A percentile compares a stretch with the other conserved stretches of the same genome.
phyloP scores from a whole-genome alignment of 2,113 vertebrate species.

The Pseudopodoces humilis region DNA sequence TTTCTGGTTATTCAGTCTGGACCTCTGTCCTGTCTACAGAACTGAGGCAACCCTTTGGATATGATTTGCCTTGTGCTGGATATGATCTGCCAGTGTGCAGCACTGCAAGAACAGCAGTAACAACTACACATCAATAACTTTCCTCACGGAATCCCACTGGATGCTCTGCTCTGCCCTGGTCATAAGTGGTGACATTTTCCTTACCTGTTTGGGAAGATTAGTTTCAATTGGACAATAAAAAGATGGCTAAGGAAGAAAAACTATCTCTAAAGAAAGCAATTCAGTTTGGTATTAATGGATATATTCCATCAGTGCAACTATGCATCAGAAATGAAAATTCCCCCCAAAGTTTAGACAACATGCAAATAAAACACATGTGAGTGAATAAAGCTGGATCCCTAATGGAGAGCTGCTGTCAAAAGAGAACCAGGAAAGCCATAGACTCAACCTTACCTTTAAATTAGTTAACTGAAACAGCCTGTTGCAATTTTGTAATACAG shows the following conservation, averaged over 20 bases:
- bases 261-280: neutral
- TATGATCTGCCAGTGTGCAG: too few relatives aligned
- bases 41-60: neutral
- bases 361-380: conserved; percentile 51
- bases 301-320: neutral
- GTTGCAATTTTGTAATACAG: neutral
- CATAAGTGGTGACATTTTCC: neutral
- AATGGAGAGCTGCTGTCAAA: neutral
- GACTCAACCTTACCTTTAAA: neutral
- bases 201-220: conserved; percentile 7
- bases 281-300: neutral
- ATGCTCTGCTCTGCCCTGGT: neutral
- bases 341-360: neutral
- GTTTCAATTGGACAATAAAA: neutral
- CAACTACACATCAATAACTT: neutral
- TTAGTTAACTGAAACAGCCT: neutral
- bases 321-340: conserved; percentile 25
- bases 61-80: neutral
- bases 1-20: neutral
- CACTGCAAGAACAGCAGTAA: neutral
- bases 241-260: conserved; percentile 39
- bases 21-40: neutral
- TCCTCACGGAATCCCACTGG: neutral
- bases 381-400: neutral
- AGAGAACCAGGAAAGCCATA: conserved; percentile 17